Evolutionary conservation across 1,140 invertebrate genomes (phyloP), one percentile per base, ranked within the genome.

Genomic region (Drosophila dunni): DNA sequence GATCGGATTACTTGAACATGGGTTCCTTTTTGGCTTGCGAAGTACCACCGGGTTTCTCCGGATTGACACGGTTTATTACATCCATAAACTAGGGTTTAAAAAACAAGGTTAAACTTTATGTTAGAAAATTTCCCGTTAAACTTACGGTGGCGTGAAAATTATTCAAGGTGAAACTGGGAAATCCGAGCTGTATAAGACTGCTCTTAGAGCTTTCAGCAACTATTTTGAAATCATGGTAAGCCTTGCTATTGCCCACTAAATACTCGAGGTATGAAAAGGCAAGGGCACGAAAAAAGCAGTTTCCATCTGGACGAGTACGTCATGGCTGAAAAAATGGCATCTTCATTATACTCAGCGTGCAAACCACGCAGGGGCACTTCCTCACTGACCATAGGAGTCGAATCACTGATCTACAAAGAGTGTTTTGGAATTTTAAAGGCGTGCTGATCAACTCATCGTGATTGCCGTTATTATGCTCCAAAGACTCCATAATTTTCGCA

Each of bases 1-100:
- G 98, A 93, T 99, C 98, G 85, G 97, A 98, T 93, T 99, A 98
- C 93, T 98, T 98, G 90, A 97, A 98, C 98, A 99, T 99, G 72
- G 98, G 98, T 93, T 99, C 96, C 17, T 94, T 93, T 24, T 93
- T 90, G 9, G 93, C 91, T 38, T 94, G 94, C 0, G 29, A 50
- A 24, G 24, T 3, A 7, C 65, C 60, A 10, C 44, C 46, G 0
- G 56, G 11, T 36, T 93, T 93, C 50, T 94, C 93, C 15, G 94
- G 94, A 13, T 95, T 95, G 62, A 98, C 95, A 92, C 95, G 95
- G 76, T 96, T 95, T 4, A 99, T 94, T 5, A 98, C 97, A 93
- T 98, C 97, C 96, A 98, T 97, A 93, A 98, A 98, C 97, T 98
- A 66, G 15, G 74, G 54, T 45, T 20, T 20, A 1, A 66, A 60